phyloP scores from a whole-genome alignment of 1,140 invertebrate genomes.

The Hyphantria cunea region DNA sequence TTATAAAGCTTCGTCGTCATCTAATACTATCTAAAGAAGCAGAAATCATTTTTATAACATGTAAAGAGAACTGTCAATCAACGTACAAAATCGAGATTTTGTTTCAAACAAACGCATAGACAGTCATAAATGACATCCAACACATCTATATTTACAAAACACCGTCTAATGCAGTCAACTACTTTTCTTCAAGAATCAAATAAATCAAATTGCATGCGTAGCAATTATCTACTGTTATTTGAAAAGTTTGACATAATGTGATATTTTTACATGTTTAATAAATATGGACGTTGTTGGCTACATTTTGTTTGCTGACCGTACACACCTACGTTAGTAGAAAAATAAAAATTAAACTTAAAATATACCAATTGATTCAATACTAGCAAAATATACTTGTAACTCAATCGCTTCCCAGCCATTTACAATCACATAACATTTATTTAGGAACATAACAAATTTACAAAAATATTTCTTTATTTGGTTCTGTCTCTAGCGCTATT shows the following conservation, averaged over 20 bases:
- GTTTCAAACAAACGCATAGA: slow-evolving; percentile 10
- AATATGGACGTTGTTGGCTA: no score
- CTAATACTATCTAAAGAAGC: slow-evolving; percentile 19
- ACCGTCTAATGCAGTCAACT: no score
- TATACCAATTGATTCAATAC: slow-evolving; percentile 53
- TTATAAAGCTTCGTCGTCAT: slow-evolving; percentile 19
- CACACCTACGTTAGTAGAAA: slow-evolving; percentile 7
- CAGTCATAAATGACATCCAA: neutral
- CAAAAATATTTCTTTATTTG: slow-evolving; percentile 71
- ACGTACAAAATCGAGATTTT: slow-evolving; percentile 7
- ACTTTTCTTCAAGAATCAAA: no score
- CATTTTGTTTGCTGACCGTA: no score
- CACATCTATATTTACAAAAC: no score
- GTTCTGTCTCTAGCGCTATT: slow-evolving; percentile 49
- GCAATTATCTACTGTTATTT: neutral
- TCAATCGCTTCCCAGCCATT: slow-evolving; percentile 39
- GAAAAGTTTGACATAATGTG: neutral
- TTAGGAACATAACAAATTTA: slow-evolving; percentile 71
- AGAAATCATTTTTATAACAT: slow-evolving; percentile 11
- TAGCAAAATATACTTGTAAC: slow-evolving; percentile 36
- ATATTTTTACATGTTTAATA: neutral
- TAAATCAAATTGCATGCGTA: no score
- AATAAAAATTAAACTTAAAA: slow-evolving; percentile 41
- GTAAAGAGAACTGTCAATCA: neutral
- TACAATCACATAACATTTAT: slow-evolving; percentile 61